A percentile compares a stretch with the other conserved stretches of the same genome.
Conservation (phyloP, 2,797 vertebrate genomes). For the Sebastes reedi region DNA sequence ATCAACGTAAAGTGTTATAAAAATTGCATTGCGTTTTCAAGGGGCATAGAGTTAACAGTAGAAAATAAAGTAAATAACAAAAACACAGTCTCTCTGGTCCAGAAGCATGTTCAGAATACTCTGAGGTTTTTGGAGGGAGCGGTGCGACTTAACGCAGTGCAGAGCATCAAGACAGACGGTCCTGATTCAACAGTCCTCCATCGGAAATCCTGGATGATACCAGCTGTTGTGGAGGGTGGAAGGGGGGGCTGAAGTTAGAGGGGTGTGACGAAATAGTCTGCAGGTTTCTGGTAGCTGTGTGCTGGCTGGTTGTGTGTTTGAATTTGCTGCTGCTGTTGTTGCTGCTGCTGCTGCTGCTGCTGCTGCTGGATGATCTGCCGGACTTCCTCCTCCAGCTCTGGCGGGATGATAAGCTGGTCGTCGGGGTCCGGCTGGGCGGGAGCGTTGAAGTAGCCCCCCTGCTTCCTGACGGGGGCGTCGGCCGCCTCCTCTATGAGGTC, state of each 20-base stretch:
- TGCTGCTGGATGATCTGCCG: constrained; percentile 97
- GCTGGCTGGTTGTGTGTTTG: constrained; percentile 74
- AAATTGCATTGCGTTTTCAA: constrained; percentile 67
- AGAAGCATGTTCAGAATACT: constrained; percentile 5
- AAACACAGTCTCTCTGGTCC: constrained; percentile 43
- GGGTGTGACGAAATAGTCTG: constrained; percentile 91
- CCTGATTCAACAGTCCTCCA: not conserved
- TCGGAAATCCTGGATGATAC: not conserved
- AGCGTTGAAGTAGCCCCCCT: constrained; percentile 94
- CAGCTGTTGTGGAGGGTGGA: not conserved
- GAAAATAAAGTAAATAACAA: constrained; percentile 56
- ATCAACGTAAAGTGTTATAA: constrained; percentile 59
- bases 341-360: constrained; percentile 79
- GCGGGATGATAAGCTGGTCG: constrained; percentile 97
- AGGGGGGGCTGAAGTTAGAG: constrained; percentile 82
- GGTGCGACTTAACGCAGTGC: not conserved
- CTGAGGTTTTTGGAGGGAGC: constrained; percentile 31
- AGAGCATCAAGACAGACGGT: not conserved
- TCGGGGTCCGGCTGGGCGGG: constrained; percentile 95
- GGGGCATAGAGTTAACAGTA: constrained; percentile 52
- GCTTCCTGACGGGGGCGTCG: constrained; percentile 89
- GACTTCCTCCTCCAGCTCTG: constrained; percentile 98
- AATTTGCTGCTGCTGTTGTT: constrained; percentile 59
- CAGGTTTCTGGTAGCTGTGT: constrained; percentile 72
- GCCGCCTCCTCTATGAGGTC: constrained; percentile 93